These are phyloP conservation scores for Nephrocerus scutellatus DNA, from an alignment of 2,888 invertebrate genomes.

Conservation along the genomic window DNA sequence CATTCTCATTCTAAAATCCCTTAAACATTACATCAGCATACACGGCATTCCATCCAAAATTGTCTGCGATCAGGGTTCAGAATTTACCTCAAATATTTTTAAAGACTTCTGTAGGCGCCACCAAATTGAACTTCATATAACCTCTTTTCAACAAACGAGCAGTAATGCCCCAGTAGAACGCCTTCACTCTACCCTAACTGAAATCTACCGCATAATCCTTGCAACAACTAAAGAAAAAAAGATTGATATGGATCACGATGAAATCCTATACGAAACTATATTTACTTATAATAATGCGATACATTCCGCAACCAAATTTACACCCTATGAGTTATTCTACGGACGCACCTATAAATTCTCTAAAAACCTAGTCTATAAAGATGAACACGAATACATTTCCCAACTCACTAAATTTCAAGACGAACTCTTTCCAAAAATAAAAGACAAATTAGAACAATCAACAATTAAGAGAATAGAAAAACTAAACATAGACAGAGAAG, in stretches of 20 bases:
- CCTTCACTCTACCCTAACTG: conserved; percentile 19
- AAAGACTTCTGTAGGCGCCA: conserved; percentile 19
- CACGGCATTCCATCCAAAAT: conserved; percentile 18
- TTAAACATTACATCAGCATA: conserved; percentile 13
- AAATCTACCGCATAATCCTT: conserved; percentile 20
- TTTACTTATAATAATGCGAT: conserved; percentile 17
- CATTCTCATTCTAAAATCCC: conserved; percentile 13
- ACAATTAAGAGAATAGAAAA: too few relatives aligned
- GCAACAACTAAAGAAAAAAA: conserved; percentile 3
- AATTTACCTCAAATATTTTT: conserved; percentile 19
- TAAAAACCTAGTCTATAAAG: too few relatives aligned
- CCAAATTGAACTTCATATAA: conserved; percentile 11
- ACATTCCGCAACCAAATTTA: too few relatives aligned
- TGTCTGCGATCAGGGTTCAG: conserved; percentile 20
- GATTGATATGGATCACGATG: conserved; percentile 8
- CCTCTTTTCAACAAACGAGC: conserved; percentile 17
- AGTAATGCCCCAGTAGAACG: conserved; percentile 20
- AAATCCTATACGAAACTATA: conserved; percentile 16
- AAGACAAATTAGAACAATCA: too few relatives aligned
- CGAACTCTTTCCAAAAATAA: too few relatives aligned
- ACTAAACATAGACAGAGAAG: too few relatives aligned
- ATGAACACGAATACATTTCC: too few relatives aligned
- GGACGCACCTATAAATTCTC: too few relatives aligned
- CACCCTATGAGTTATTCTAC: too few relatives aligned
- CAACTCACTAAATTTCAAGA: neutral